Percentiles rank a stretch among this genome's conserved stretches.
These are phyloP conservation scores for Tragulus kanchil DNA, from an alignment of 2,113 vertebrate genomes.

Conservation along the genomic window DNA sequence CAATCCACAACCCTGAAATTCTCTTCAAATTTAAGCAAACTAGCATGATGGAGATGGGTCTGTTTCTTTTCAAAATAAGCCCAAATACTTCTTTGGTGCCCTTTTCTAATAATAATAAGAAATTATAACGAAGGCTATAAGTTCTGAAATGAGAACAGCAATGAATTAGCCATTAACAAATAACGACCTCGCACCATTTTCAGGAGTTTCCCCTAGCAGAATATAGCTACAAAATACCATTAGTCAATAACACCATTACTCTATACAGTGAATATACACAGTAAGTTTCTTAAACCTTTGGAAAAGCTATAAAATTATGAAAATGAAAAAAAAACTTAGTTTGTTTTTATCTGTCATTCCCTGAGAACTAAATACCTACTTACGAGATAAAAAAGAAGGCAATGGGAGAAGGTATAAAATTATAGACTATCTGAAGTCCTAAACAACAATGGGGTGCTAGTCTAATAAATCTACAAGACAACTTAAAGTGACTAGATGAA, in stretches of 20 bases:
- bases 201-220: not conserved
- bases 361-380: constrained; percentile 13
- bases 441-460: not conserved
- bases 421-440: not conserved
- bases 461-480: constrained; percentile 10
- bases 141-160: constrained; percentile 18
- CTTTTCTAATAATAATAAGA: constrained; percentile 25
- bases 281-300: not conserved
- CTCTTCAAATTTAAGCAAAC: constrained; percentile 46
- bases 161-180: constrained; percentile 31
- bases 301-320: constrained; percentile 4
- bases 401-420: constrained; percentile 25
- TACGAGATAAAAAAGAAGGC: not conserved
- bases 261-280: not conserved
- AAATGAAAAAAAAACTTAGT: not conserved
- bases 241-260: not conserved
- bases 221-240: constrained; percentile 25
- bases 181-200: not conserved
- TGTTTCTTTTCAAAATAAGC: constrained; percentile 39
- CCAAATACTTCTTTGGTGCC: constrained; percentile 29
- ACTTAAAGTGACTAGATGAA: not conserved
- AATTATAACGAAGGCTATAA: constrained; percentile 1
- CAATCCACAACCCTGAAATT: not conserved
- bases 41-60: not conserved
- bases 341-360: not conserved